Conservation (phyloP, 2,113 vertebrate species). For the Psephotus haematonotus region DNA sequence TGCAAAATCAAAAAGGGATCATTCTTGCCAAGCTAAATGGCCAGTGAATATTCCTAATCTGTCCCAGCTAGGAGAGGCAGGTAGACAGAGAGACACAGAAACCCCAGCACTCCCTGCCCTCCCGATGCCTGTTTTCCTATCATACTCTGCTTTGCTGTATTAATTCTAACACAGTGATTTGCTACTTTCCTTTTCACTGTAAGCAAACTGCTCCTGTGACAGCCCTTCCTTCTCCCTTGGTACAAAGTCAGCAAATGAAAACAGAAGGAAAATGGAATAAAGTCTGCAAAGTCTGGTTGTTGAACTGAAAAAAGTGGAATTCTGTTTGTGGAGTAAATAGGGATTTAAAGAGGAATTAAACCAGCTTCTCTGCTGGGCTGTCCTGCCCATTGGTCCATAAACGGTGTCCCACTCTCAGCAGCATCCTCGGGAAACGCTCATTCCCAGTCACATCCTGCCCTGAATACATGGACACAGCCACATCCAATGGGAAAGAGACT, state of each 20-base stretch:
- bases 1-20: background rate
- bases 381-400: fast-evolving
- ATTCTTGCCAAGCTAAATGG: slow-evolving; percentile 39
- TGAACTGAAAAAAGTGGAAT: background rate
- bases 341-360: background rate
- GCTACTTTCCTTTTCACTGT: background rate
- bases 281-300: background rate
- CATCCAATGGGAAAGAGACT: background rate
- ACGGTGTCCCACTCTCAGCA: fast-evolving
- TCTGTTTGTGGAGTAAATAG: background rate
- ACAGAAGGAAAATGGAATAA: background rate
- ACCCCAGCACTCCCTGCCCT: background rate
- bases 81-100: background rate
- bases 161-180: background rate
- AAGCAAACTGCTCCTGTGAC: background rate
- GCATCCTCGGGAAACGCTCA: background rate
- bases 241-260: background rate
- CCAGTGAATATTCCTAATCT: background rate
- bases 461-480: fast-evolving
- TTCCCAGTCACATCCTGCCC: background rate
- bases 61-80: background rate
- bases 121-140: background rate
- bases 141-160: background rate
- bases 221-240: background rate
- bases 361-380: background rate